Base-by-base conservation (phyloP, 2,113 vertebrate species). In the Fregata magnificens region DNA sequence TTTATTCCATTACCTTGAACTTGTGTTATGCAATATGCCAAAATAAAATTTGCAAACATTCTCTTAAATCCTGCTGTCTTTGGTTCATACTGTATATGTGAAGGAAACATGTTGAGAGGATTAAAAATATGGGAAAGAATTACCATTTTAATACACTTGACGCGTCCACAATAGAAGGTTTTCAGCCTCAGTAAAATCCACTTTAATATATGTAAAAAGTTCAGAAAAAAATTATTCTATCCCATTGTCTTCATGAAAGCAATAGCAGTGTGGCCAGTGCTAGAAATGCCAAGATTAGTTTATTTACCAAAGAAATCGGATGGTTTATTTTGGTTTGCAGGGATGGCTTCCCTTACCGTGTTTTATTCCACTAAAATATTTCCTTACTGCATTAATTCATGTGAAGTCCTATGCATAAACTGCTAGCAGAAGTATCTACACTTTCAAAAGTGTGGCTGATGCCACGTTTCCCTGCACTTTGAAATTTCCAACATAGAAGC, bases 101-200 rank as follows among this genome's bases (percentile, higher is more conserved):
- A 96, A 91, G 70, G 74, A 92, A 95, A 92, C 72, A 79, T 74
- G 71, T 78, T 25, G 84, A 97, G 58, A 56, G 93, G 97, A 98
- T 98, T 98, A 98, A 97, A 97, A 97, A 92, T 84, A 84, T 25
- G 74, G 73, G 85, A 79, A 87, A 90, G 95, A 96, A 98, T 98
- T 98, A 97, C 89, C 93, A 97, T 98, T 98, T 98, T 98, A 98
- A 98, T 98, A 93, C 80, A 92, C 95, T 93, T 93, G 91, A 97
- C 94, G 97, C 28, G 26, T 91, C 94, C 83, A 82, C 53, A 98
- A 97, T 49, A 61, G 91, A 78, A 94, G 79, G 76, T 73, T 88
- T 98, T 96, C 91, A 97, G 96, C 74, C 74, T 83, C 86, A 40
- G 65, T 87, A 98, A 98, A 98, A 98, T 97, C 93, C 77, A 95